phyloP scores from a whole-genome alignment of 37 sponge, comb jelly and placozoan genomes.

The Diacarnus erythraeanus region DNA sequence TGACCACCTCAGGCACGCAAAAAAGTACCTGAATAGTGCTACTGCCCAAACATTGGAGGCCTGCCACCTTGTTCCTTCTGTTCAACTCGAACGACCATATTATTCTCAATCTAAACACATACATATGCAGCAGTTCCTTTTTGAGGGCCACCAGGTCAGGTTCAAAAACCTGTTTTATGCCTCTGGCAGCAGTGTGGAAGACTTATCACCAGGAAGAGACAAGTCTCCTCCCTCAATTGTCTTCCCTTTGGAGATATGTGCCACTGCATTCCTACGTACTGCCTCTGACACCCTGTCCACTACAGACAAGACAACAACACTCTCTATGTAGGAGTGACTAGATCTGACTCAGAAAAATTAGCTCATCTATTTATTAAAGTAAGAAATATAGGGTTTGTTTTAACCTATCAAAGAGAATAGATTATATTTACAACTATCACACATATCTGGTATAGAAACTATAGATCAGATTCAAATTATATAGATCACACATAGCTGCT shows the following conservation, averaged over 20 bases:
- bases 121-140: too few relatives aligned
- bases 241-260: slow-evolving; percentile 10
- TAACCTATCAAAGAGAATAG: too few relatives aligned
- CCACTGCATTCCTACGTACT: slow-evolving; percentile 36
- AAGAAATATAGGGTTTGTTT: too few relatives aligned
- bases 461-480: too few relatives aligned
- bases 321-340: too few relatives aligned
- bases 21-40: background rate
- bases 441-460: too few relatives aligned
- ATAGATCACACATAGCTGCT: too few relatives aligned
- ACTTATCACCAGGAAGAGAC: background rate
- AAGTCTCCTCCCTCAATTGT: background rate
- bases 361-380: too few relatives aligned
- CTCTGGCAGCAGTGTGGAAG: background rate
- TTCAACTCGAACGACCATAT: background rate
- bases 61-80: background rate
- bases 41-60: slow-evolving; percentile 2
- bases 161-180: slow-evolving; percentile 20
- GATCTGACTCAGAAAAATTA: too few relatives aligned
- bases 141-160: too few relatives aligned
- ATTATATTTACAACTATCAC: too few relatives aligned
- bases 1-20: background rate
- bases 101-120: background rate
- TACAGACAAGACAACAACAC: too few relatives aligned
- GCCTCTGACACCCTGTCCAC: slow-evolving; percentile 12